Conservation (phyloP, 2,888 invertebrate genomes). For the Hybos culiciformis region DNA sequence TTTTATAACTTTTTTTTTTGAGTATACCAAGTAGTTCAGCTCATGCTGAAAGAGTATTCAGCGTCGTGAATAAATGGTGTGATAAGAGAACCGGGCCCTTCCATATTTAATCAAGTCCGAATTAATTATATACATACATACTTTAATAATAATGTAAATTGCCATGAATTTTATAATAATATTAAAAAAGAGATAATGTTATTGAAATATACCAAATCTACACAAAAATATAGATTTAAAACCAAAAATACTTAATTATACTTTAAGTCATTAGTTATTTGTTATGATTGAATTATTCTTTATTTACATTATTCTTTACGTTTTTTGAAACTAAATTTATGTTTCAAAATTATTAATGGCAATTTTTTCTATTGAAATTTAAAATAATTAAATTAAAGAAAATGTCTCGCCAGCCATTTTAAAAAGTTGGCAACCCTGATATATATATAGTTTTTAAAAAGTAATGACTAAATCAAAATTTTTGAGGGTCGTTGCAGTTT, state of each 20-base stretch:
- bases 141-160: background rate
- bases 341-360: background rate
- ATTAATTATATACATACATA: too few species aligned
- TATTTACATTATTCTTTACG: background rate
- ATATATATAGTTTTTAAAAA: too few species aligned
- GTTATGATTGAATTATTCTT: background rate
- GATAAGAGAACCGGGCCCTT: background rate
- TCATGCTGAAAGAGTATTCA: background rate
- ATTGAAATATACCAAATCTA: background rate
- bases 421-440: background rate
- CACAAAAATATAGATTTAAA: background rate
- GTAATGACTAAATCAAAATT: too few species aligned
- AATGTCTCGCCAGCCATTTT: background rate
- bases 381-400: background rate
- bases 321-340: background rate
- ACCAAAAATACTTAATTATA: background rate
- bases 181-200: background rate
- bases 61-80: background rate
- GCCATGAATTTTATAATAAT: background rate
- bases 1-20: background rate
- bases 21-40: background rate
- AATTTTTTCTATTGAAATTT: background rate
- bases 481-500: too few species aligned
- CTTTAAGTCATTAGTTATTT: background rate
- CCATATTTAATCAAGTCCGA: too few species aligned